These are phyloP conservation scores for Asbolus verrucosus DNA, from an alignment of 1,140 invertebrate species.

Conservation along the genomic window DNA sequence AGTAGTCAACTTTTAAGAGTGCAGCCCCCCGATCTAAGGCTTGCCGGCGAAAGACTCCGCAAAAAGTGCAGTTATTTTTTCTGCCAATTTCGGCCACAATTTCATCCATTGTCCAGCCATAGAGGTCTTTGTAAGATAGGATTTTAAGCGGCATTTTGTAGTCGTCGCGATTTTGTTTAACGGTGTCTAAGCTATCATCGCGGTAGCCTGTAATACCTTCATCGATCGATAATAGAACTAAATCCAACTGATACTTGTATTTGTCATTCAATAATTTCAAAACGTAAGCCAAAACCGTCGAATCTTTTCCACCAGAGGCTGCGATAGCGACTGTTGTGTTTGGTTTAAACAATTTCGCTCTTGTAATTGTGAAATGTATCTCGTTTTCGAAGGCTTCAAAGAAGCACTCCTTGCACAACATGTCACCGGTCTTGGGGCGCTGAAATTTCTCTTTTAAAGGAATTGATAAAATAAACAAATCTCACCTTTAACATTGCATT, in stretches of 20 bases:
- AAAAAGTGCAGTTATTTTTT: slow-evolving; percentile 99
- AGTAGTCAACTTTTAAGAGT: slow-evolving; percentile 88
- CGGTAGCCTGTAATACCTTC: slow-evolving; percentile 99
- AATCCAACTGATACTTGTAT: slow-evolving; percentile 91
- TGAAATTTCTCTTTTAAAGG: too few relatives aligned
- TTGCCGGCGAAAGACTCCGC: slow-evolving; percentile 96
- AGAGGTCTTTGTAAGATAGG: slow-evolving; percentile 97
- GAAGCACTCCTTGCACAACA: slow-evolving; percentile 96
- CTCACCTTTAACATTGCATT: slow-evolving; percentile 79
- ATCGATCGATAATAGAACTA: slow-evolving; percentile 96
- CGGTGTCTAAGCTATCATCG: slow-evolving; percentile 98
- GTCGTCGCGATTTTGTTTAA: slow-evolving; percentile 93
- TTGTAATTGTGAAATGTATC: slow-evolving; percentile 93
- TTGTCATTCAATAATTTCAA: slow-evolving; percentile 93
- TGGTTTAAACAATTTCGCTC: slow-evolving; percentile 85
- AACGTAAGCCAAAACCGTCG: slow-evolving; percentile 94
- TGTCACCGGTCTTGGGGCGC: slow-evolving; percentile 91
- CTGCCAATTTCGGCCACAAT: slow-evolving; percentile 95
- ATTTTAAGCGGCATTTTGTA: slow-evolving; percentile 96
- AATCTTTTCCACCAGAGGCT: slow-evolving; percentile 99
- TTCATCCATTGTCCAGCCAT: slow-evolving; percentile 99
- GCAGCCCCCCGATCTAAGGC: slow-evolving; percentile 95
- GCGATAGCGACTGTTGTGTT: slow-evolving; percentile 95
- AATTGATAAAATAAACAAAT: neutral
- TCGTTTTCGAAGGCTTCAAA: slow-evolving; percentile 95